Percentiles rank a stretch among this genome's conserved stretches.
Evolutionary conservation across 2,797 vertebrate genomes (phyloP).

Genomic region (Chaunax sp.): DNA sequence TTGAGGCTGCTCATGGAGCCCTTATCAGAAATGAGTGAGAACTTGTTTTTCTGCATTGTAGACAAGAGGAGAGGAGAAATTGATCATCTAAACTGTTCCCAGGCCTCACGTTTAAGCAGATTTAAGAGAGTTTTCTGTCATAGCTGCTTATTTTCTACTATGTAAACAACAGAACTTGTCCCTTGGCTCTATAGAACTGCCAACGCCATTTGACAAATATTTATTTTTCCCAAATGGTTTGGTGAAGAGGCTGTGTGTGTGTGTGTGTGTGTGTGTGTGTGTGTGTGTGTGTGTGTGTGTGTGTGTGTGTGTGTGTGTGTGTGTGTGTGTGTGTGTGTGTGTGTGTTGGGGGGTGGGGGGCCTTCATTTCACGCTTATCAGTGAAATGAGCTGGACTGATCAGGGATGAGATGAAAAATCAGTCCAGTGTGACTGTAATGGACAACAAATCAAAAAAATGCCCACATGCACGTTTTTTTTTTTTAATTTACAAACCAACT

Average conservation of each 20-base stretch:
- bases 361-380: constrained; percentile 64
- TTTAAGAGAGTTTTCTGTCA: constrained; percentile 35
- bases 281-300: constrained; percentile 45
- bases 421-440: constrained; percentile 32
- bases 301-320: constrained; percentile 46
- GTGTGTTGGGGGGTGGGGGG: no score
- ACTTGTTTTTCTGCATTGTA: constrained; percentile 44
- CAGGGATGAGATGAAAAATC: constrained; percentile 64
- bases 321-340: constrained; percentile 44
- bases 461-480: not conserved
- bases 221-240: constrained; percentile 60
- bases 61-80: constrained; percentile 52
- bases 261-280: constrained; percentile 49
- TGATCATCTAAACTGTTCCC: constrained; percentile 59
- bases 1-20: constrained; percentile 31
- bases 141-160: constrained; percentile 61
- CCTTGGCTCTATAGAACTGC: constrained; percentile 60
- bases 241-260: constrained; percentile 62
- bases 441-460: constrained; percentile 1
- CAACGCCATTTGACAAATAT: constrained; percentile 60
- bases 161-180: constrained; percentile 57
- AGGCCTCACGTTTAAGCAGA: constrained; percentile 43
- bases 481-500: not conserved
- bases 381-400: constrained; percentile 56
- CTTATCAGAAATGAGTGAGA: constrained; percentile 43